Evolutionary conservation across 37 sponge, comb jelly and placozoan genomes (phyloP).

Genomic region (Halisarca cf. caerulea): DNA sequence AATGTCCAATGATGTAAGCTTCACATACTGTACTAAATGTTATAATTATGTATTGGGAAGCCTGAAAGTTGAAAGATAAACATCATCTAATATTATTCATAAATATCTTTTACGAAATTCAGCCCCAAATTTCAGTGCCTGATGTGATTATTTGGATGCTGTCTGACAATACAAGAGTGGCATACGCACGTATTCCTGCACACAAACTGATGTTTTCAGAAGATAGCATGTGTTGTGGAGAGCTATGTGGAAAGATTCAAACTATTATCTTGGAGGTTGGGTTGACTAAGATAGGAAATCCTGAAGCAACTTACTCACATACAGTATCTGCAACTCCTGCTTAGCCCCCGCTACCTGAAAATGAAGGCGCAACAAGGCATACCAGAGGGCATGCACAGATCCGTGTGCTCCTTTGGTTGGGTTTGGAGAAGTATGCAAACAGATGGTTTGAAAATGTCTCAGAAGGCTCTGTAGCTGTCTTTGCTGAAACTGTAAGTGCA

Average conservation of each 20-base stretch:
- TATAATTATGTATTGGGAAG: no score
- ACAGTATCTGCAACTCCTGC: no score
- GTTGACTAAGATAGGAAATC: no score
- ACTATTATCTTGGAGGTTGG: constrained; percentile 80
- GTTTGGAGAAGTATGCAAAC: constrained; percentile 69
- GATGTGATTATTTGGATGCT: constrained; percentile 98
- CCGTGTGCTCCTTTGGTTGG: constrained; percentile 87
- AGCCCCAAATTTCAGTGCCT: constrained; percentile 95
- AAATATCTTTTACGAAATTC: no score
- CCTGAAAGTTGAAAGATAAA: no score
- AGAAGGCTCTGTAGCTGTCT: constrained; percentile 83
- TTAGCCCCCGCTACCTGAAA: neutral
- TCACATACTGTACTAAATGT: no score
- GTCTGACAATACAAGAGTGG: constrained; percentile 82
- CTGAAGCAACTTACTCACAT: no score
- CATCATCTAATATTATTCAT: no score
- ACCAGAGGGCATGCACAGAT: constrained; percentile 50
- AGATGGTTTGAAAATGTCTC: constrained; percentile 49
- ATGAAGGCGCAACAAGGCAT: no score
- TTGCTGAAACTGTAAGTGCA: constrained; percentile 89
- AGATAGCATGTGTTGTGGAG: constrained; percentile 48
- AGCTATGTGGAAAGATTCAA: constrained; percentile 80
- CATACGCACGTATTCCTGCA: constrained; percentile 81
- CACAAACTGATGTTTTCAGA: constrained; percentile 82
- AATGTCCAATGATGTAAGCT: constrained; percentile 77